These are phyloP conservation scores for Eidolon dupreanum DNA, from an alignment of 2,797 vertebrate species.

Conservation along the genomic window DNA sequence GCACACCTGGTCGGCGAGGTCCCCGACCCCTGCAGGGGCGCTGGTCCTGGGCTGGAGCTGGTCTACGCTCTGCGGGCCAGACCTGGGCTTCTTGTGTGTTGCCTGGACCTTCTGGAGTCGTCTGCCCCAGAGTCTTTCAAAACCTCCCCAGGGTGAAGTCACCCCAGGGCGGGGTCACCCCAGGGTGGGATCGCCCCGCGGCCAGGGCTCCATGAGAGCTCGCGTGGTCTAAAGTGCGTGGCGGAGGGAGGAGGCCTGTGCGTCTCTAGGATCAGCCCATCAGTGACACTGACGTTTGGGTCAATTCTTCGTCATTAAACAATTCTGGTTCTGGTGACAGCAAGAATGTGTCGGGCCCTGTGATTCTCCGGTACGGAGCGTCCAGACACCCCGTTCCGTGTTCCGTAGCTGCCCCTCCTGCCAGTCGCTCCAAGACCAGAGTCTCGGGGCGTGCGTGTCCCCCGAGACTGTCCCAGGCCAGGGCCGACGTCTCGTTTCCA, in stretches of 20 bases:
- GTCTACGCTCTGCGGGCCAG: neutral
- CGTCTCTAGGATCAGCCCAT: too few relatives aligned
- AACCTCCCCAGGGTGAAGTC: neutral
- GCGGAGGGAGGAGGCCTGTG: too few relatives aligned
- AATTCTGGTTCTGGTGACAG: neutral
- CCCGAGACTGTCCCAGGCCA: neutral
- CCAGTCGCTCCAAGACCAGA: accelerated
- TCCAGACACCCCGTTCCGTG: accelerated
- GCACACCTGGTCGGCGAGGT: too few relatives aligned
- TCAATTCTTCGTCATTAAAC: neutral
- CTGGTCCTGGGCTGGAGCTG: accelerated
- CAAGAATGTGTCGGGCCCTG: neutral
- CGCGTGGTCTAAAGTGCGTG: too few relatives aligned
- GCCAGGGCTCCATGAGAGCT: too few relatives aligned
- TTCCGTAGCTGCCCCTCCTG: too few relatives aligned
- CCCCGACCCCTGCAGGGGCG: accelerated
- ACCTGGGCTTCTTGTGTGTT: accelerated
- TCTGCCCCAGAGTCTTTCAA: neutral
- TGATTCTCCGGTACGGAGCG: neutral
- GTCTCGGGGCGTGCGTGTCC: accelerated
- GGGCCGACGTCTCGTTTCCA: neutral
- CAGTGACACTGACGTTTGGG: neutral
- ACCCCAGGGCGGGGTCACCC: too few relatives aligned
- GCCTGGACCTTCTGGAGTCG: accelerated
- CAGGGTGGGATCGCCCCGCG: too few relatives aligned